These are phyloP conservation scores for Terrapene triunguis DNA, from an alignment of 2,113 vertebrate genomes.

Conservation along the genomic window DNA sequence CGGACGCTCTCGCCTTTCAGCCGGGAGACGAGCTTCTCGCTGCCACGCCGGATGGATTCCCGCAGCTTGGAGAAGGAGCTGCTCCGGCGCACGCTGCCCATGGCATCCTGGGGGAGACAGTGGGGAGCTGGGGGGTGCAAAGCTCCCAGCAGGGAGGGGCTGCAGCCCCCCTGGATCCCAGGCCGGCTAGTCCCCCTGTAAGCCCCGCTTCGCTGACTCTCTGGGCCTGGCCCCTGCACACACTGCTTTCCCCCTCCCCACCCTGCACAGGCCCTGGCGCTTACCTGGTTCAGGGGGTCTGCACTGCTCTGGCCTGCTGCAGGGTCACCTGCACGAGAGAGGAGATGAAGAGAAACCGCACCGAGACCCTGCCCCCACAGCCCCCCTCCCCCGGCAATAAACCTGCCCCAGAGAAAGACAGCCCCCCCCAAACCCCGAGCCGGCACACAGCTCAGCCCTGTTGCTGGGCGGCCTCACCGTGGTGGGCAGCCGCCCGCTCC, in stretches of 20 bases:
- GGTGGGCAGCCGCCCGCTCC: constrained; percentile 78
- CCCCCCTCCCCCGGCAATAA: background rate
- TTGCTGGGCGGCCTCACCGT: constrained; percentile 63
- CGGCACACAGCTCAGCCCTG: background rate
- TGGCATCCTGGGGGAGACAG: background rate
- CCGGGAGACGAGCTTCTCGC: constrained; percentile 90
- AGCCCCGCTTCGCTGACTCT: too few relatives aligned
- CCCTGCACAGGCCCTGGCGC: background rate
- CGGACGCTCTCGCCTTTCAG: constrained; percentile 81
- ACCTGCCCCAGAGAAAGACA: background rate
- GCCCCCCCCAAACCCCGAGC: background rate
- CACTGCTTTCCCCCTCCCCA: too few relatives aligned
- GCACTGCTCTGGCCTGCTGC: background rate
- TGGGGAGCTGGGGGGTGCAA: background rate
- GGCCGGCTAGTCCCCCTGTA: background rate
- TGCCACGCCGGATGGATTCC: constrained; percentile 87
- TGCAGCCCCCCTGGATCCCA: background rate
- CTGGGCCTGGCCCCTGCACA: background rate
- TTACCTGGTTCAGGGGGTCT: constrained; percentile 9
- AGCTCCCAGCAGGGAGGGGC: background rate
- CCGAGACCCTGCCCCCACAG: too few relatives aligned
- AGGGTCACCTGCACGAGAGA: constrained; percentile 7
- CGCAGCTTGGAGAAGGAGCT: constrained; percentile 90
- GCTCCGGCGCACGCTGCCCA: constrained; percentile 80
- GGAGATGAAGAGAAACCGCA: too few relatives aligned